Base-by-base conservation (phyloP, 2,888 invertebrate genomes). In the Latrodectus hesperus region DNA sequence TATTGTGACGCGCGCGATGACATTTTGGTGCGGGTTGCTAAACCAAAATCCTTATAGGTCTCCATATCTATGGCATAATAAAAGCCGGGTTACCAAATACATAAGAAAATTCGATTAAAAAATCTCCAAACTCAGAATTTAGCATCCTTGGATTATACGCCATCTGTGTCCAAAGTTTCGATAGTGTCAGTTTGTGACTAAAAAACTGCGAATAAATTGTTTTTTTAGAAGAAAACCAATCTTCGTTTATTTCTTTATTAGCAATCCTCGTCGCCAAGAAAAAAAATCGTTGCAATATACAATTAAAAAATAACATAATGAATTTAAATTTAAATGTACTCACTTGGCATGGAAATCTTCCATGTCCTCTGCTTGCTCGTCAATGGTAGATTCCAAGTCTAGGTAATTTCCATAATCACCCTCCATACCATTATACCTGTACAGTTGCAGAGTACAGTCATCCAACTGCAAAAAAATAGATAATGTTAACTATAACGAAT, bases 401-500 rank as follows among this genome's bases (percentile, higher is more conserved):
- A 99, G 94, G 93, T 99, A 99, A 83, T 97, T 96, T 79, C 98
- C 98, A 93, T 97, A 98, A 93, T 99, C 99, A 88, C 98, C 98
- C 85, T 92, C 92, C n/a, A 90, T 90, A 52, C 91, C 91, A 89
- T 92, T 93, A 97, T 93, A 91, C 88, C 96, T 97, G 93, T 98
- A 99, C 90, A 99, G 95, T 93, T 99, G 99, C 90, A 99, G 94
- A 52, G 98, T 97, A 89, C 98, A 97, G 93, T 99, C 99, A 92
- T 99, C 99, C 93, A 99, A 94, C 99, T 99, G 94, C 9, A 77
- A 81, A 49, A 16, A 11, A 68, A 16, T 1, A 1, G 22, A 22
- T 22, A 22, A 22, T 22, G 1, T 22, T 22, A 22, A 22, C 22
- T 22, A 22, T 22, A 22, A 22, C 22, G 1, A 22, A 22, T 22